phyloP scores from a whole-genome alignment of 2,113 vertebrate genomes.

The Gasterosteus nipponicus region DNA sequence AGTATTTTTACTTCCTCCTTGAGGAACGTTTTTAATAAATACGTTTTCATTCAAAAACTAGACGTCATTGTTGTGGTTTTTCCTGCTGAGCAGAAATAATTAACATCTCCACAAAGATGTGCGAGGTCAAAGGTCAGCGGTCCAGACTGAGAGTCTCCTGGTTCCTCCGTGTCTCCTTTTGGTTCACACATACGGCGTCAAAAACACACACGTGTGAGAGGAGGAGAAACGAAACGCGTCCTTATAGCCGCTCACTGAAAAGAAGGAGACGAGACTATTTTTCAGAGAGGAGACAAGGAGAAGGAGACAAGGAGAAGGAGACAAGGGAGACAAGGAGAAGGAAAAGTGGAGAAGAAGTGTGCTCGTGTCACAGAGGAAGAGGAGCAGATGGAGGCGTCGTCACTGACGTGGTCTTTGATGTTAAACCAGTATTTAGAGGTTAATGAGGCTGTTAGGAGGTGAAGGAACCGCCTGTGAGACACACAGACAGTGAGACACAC shows the following conservation, averaged over 20 bases:
- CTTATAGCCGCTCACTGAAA: background rate
- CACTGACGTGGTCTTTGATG: constrained; percentile 71
- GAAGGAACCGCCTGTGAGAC: constrained; percentile 58
- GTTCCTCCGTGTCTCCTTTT: constrained; percentile 26
- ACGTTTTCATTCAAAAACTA: background rate
- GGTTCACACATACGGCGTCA: constrained; percentile 70
- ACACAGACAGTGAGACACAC: constrained; percentile 33
- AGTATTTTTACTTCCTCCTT: background rate
- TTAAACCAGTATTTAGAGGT: constrained; percentile 77
- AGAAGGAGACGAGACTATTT: background rate
- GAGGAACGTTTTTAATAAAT: background rate
- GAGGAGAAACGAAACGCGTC: constrained; percentile 19
- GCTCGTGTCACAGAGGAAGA: constrained; percentile 14
- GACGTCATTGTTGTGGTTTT: background rate
- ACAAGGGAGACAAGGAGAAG: background rate
- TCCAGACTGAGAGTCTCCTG: constrained; percentile 47
- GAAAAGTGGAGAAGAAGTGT: constrained; percentile 1
- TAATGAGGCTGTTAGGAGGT: constrained; percentile 79
- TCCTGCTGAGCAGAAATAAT: background rate
- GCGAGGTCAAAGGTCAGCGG: constrained; percentile 18
- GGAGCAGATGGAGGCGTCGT: constrained; percentile 64
- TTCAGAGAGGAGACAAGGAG: background rate
- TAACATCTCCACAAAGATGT: constrained; percentile 5
- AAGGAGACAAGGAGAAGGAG: background rate
- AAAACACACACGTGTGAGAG: constrained; percentile 58